A percentile compares a stretch with the other conserved stretches of the same genome.
These are phyloP conservation scores for Orius insidiosus DNA, from an alignment of 1,140 invertebrate genomes.

Conservation along the genomic window DNA sequence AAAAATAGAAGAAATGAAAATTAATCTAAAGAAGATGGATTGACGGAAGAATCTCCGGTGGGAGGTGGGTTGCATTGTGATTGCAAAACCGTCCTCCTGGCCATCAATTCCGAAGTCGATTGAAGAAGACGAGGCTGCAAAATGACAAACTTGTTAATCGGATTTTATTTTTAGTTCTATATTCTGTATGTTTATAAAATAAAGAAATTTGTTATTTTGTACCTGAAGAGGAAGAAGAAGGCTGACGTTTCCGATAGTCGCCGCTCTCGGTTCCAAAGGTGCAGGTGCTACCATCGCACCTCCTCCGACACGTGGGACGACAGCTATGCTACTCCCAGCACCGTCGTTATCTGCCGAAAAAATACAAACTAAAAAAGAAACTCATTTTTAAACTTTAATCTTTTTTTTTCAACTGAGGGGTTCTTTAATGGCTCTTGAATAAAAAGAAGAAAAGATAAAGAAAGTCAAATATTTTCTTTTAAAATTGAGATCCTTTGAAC, in stretches of 20 bases:
- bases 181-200: background rate
- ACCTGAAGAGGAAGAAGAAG: conserved; percentile 24
- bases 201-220: background rate
- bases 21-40: conserved; percentile 16
- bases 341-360: conserved; percentile 11
- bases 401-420: too few relatives aligned
- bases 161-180: background rate
- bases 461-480: too few relatives aligned
- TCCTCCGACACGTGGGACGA: conserved; percentile 16
- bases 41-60: conserved; percentile 12
- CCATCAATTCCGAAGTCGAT: conserved; percentile 10
- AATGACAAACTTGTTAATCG: conserved; percentile 9
- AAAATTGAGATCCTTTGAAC: too few relatives aligned
- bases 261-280: conserved; percentile 42
- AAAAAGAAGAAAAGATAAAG: too few relatives aligned
- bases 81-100: conserved; percentile 12
- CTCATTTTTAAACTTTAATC: too few relatives aligned
- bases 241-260: conserved; percentile 43
- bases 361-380: background rate
- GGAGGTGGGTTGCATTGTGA: conserved; percentile 5
- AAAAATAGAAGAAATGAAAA: too few relatives aligned
- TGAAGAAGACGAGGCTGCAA: conserved; percentile 15
- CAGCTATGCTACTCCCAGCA: background rate
- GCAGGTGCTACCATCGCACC: conserved; percentile 24
- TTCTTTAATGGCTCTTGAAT: too few relatives aligned